phyloP scores from a whole-genome alignment of 2,888 invertebrate species.

The Leucoptera coffeella region DNA sequence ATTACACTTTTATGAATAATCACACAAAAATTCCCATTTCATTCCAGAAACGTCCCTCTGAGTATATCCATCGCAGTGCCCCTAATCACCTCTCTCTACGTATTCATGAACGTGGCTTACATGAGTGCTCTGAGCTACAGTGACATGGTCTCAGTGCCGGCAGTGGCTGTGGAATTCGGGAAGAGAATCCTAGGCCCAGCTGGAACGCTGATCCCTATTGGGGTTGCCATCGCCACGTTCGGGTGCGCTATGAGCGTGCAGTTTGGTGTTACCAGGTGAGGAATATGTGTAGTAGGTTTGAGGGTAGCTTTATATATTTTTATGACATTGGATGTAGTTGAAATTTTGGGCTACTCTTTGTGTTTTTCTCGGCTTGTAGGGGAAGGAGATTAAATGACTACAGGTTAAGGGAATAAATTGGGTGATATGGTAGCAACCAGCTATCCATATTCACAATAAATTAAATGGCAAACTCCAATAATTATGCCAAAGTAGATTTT shows the following conservation, averaged over 20 bases:
- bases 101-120: conserved; percentile 82
- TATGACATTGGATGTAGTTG: too few relatives aligned
- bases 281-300: too few relatives aligned
- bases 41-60: conserved; percentile 67
- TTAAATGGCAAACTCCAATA: too few relatives aligned
- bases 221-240: conserved; percentile 72
- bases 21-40: conserved; percentile 3
- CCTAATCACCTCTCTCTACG: conserved; percentile 70
- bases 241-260: conserved; percentile 74
- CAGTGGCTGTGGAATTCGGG: conserved; percentile 76
- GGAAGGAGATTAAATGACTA: too few relatives aligned
- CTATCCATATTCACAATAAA: too few relatives aligned
- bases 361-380: too few relatives aligned
- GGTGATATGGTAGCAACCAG: too few relatives aligned
- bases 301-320: too few relatives aligned
- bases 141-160: conserved; percentile 67
- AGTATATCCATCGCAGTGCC: conserved; percentile 79
- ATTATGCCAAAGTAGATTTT: too few relatives aligned
- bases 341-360: too few relatives aligned
- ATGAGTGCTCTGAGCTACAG: conserved; percentile 69
- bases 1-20: background rate
- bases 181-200: conserved; percentile 59
- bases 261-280: conserved; percentile 66
- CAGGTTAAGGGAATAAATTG: too few relatives aligned
- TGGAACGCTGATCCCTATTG: conserved; percentile 64